phyloP scores from a whole-genome alignment of 2,888 invertebrate genomes.

The Thereva nobilitata region DNA sequence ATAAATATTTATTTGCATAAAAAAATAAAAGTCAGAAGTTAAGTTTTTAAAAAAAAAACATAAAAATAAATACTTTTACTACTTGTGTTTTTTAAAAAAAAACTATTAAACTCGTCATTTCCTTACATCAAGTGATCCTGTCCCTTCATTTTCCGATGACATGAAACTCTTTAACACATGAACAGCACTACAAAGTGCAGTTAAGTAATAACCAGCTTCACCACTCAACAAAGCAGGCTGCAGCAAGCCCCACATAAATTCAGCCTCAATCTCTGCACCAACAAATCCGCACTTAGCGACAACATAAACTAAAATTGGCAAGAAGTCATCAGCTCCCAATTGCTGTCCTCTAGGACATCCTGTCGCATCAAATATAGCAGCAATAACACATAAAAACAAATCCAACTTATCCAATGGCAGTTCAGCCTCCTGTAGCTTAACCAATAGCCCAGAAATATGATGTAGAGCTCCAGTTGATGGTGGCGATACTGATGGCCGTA shows the following conservation, averaged over 20 bases:
- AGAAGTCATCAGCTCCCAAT: slow-evolving; percentile 84
- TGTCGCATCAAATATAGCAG: slow-evolving; percentile 79
- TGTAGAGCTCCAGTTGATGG: slow-evolving; percentile 76
- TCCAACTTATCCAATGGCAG: slow-evolving; percentile 93
- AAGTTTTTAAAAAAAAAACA: slow-evolving; percentile 5
- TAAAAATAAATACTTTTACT: slow-evolving; percentile 2
- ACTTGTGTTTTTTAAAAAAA: not conserved
- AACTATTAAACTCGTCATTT: slow-evolving; percentile 13
- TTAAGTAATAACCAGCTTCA: slow-evolving; percentile 93
- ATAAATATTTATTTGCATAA: not conserved
- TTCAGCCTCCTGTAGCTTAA: slow-evolving; percentile 86
- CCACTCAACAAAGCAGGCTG: slow-evolving; percentile 89
- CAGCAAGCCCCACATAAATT: slow-evolving; percentile 93
- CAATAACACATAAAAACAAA: slow-evolving; percentile 84
- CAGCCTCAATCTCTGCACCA: slow-evolving; percentile 92
- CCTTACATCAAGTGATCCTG: slow-evolving; percentile 57
- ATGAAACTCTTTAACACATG: slow-evolving; percentile 58
- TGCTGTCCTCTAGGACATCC: slow-evolving; percentile 56
- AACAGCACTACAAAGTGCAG: slow-evolving; percentile 90
- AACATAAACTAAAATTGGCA: slow-evolving; percentile 90
- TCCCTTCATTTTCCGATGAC: slow-evolving; percentile 56
- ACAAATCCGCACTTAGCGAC: slow-evolving; percentile 87
- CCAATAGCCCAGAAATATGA: slow-evolving; percentile 76
- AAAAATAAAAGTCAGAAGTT: slow-evolving; percentile 1
- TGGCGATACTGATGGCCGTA: slow-evolving; percentile 69